Percentiles rank a stretch among this genome's conserved stretches.
Evolutionary conservation across 2,888 invertebrate species (phyloP).

Genomic region (Argyresthia albistria): DNA sequence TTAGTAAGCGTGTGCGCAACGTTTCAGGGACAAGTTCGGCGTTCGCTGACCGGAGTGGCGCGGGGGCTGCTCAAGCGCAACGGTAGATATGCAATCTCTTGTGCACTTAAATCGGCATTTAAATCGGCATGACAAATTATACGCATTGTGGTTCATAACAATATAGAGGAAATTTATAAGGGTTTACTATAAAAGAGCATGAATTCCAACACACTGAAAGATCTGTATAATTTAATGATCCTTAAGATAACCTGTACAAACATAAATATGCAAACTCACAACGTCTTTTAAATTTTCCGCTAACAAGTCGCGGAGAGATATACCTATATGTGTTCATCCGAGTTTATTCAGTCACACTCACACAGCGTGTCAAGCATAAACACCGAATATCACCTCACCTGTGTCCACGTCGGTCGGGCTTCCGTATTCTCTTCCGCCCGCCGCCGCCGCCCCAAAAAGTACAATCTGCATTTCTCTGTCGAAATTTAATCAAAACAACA

Average conservation of each 20-base stretch:
- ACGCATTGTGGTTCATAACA: not conserved
- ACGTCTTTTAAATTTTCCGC: too few relatives aligned
- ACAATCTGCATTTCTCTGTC: conserved; percentile 47
- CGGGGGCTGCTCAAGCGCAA: not conserved
- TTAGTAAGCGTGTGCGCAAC: conserved; percentile 39
- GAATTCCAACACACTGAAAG: not conserved
- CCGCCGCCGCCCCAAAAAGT: conserved; percentile 39
- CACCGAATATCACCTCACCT: not conserved
- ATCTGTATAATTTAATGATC: not conserved
- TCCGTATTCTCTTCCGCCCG: conserved; percentile 6
- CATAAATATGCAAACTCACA: not conserved
- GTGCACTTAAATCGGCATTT: not conserved
- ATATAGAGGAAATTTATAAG: not conserved
- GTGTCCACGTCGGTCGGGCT: not conserved
- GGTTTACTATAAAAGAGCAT: not conserved
- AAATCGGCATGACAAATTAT: not conserved
- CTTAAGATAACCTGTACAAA: not conserved
- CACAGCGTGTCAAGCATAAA: not conserved
- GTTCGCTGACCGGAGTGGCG: not conserved
- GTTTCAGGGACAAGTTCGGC: conserved; percentile 21
- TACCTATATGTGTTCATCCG: too few relatives aligned
- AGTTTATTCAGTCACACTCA: not conserved
- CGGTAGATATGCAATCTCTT: not conserved
- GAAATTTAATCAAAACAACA: conserved; percentile 68
- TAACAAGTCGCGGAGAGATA: too few relatives aligned